phyloP scores from a whole-genome alignment of 2,888 invertebrate genomes.

The Pristionchus mayeri region DNA sequence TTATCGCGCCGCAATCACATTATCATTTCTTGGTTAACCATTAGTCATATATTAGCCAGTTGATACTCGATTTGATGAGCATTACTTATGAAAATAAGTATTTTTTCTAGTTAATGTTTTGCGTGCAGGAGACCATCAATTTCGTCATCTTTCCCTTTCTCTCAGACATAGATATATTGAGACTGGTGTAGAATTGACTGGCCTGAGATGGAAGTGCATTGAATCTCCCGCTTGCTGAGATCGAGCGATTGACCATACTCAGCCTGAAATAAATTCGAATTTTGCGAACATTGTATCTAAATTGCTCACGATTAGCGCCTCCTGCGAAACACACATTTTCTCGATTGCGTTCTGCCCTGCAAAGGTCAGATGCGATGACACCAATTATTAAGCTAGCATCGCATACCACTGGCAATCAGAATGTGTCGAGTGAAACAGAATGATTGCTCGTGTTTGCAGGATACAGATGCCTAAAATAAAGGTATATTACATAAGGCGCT shows the following conservation, averaged over 20 bases:
- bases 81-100: too few relatives aligned
- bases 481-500: not conserved
- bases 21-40: too few relatives aligned
- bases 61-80: too few relatives aligned
- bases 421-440: conserved; percentile 70
- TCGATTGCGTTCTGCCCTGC: conserved; percentile 68
- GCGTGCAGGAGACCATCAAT: too few relatives aligned
- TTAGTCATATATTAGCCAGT: too few relatives aligned
- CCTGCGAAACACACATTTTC: conserved; percentile 70
- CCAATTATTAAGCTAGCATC: not conserved
- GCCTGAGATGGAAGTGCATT: conserved; percentile 13
- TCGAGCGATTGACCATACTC: conserved; percentile 33
- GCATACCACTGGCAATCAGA: conserved; percentile 57
- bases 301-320: conserved; percentile 54
- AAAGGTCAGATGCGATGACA: not conserved
- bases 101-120: too few relatives aligned
- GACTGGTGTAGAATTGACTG: not conserved
- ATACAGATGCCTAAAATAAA: conserved; percentile 16
- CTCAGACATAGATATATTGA: too few relatives aligned
- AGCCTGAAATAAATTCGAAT: not conserved
- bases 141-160: too few relatives aligned
- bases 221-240: not conserved
- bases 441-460: conserved; percentile 42
- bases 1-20: not conserved
- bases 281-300: not conserved